Evolutionary conservation across 1,140 invertebrate species (phyloP).

Genomic region (Drosophila subpulchrella): DNA sequence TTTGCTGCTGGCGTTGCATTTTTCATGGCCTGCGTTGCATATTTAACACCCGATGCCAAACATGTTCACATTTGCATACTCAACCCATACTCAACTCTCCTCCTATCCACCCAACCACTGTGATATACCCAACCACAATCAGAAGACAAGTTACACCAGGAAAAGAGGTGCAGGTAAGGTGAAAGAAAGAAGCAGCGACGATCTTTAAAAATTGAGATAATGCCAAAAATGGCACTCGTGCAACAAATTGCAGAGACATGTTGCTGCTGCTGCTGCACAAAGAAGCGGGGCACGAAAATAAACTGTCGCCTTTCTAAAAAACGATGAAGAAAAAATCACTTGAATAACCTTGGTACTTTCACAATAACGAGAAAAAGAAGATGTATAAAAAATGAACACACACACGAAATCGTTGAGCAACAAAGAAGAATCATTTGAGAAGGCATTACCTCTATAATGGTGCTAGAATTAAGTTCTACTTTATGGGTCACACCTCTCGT

Average conservation of each 20-base stretch:
- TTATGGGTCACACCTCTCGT: neutral
- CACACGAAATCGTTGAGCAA: neutral
- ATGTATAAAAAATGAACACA: constrained; percentile 23
- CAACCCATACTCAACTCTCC: constrained; percentile 4
- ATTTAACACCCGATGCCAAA: constrained; percentile 47
- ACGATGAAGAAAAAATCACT: constrained; percentile 14
- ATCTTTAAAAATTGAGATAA: constrained; percentile 21
- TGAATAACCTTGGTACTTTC: constrained; percentile 53
- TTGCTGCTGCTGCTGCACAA: constrained; percentile 20
- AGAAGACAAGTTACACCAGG: constrained; percentile 7
- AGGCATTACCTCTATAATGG: too few species aligned
- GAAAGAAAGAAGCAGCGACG: neutral
- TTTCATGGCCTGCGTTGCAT: constrained; percentile 56
- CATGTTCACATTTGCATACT: constrained; percentile 55
- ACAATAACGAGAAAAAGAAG: constrained; percentile 35
- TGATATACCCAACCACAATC: constrained; percentile 12
- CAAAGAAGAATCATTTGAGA: too few species aligned
- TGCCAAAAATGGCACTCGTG: constrained; percentile 54
- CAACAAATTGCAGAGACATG: constrained; percentile 46
- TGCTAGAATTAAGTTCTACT: neutral
- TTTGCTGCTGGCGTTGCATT: constrained; percentile 38
- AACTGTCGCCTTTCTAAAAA: constrained; percentile 76
- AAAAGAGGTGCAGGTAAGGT: neutral
- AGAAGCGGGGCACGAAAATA: constrained; percentile 19
- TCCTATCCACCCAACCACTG: neutral